Percentiles rank a stretch among this genome's conserved stretches.
phyloP scores from a whole-genome alignment of 2,888 invertebrate species.

The Sphaerophoria taeniata region DNA sequence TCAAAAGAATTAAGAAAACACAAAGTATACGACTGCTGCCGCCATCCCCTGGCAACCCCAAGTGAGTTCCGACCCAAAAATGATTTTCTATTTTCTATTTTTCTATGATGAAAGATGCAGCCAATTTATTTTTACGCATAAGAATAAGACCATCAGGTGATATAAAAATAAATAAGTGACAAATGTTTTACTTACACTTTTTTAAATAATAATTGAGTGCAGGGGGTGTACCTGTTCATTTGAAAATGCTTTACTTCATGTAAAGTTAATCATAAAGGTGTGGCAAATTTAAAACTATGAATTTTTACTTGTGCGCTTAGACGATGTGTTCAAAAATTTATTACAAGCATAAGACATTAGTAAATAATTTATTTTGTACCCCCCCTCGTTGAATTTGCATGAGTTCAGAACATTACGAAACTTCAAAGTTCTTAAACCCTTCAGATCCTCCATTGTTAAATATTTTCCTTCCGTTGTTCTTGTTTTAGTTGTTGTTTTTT shows the following conservation, averaged over 20 bases:
- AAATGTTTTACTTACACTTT: conserved; percentile 56
- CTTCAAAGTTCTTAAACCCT: not conserved
- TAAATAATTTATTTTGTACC: not conserved
- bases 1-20: conserved; percentile 13
- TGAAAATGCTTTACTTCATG: conserved; percentile 16
- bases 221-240: not conserved
- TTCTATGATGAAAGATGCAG: conserved; percentile 12
- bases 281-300: conserved; percentile 32
- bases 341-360: too few species aligned
- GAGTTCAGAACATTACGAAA: conserved; percentile 32
- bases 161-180: conserved; percentile 40
- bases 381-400: not conserved
- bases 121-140: conserved; percentile 24
- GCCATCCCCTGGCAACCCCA: conserved; percentile 19
- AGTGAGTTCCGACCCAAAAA: conserved; percentile 48
- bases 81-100: not conserved
- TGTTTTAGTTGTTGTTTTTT: not conserved
- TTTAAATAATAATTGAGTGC: conserved; percentile 7
- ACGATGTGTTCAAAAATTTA: too few species aligned
- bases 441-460: conserved; percentile 1
- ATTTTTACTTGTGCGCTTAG: not conserved
- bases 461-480: not conserved
- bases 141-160: conserved; percentile 1
- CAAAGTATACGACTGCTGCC: not conserved
- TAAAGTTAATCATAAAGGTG: conserved; percentile 39